These are phyloP conservation scores for Bombus cullumanus DNA, from an alignment of 1,140 invertebrate species.

Conservation along the genomic window DNA sequence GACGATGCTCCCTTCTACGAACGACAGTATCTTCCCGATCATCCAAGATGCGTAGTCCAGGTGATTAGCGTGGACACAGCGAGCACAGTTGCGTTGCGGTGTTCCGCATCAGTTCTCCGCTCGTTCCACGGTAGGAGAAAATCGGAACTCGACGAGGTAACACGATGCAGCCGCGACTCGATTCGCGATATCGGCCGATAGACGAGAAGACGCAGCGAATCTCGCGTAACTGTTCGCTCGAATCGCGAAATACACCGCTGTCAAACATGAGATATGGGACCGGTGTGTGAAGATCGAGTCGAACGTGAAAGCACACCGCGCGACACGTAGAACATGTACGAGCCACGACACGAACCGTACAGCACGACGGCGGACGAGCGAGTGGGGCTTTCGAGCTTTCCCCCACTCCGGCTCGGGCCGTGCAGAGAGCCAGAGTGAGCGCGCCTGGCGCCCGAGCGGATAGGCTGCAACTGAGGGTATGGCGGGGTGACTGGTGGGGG, in stretches of 20 bases:
- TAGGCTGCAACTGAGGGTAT: slow-evolving; percentile 17
- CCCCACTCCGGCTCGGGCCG: slow-evolving; percentile 62
- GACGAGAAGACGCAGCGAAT: background rate
- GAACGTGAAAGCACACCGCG: slow-evolving; percentile 50
- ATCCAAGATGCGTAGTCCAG: background rate
- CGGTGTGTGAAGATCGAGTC: background rate
- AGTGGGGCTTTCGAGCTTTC: slow-evolving; percentile 75
- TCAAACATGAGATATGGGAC: background rate
- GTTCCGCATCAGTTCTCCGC: background rate
- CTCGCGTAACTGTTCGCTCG: slow-evolving; percentile 5
- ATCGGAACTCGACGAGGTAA: background rate
- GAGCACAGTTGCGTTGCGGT: background rate
- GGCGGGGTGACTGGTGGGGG: slow-evolving; percentile 43
- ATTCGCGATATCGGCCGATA: background rate
- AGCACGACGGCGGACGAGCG: slow-evolving; percentile 80
- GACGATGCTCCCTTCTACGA: background rate
- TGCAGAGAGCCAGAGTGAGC: slow-evolving; percentile 38
- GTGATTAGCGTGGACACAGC: background rate
- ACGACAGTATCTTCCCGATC: background rate
- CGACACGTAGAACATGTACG: slow-evolving; percentile 40
- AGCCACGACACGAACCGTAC: slow-evolving; percentile 72
- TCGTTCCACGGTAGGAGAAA: background rate
- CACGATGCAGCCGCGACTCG: background rate
- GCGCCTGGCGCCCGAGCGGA: slow-evolving; percentile 49
- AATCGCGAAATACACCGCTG: background rate